phyloP scores from a whole-genome alignment of 2,113 vertebrate genomes.

The Notothenia coriiceps region DNA sequence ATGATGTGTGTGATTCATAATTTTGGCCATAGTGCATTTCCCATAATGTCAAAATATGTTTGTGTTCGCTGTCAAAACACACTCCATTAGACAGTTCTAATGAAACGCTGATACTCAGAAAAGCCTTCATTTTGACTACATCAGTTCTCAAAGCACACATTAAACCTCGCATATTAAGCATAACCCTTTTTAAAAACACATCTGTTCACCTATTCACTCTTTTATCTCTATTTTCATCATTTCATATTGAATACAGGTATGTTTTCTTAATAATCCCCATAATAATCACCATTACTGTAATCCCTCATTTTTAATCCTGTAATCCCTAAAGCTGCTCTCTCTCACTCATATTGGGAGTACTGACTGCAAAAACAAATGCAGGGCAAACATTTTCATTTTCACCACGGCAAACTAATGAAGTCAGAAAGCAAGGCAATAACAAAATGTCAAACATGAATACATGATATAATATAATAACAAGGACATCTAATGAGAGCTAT shows the following conservation, averaged over 20 bases:
- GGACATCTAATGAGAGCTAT: no score
- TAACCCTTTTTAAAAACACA: background rate
- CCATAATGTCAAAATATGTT: no score
- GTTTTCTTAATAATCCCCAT: slow-evolving; percentile 34
- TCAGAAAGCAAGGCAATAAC: slow-evolving; percentile 23
- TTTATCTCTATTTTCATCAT: slow-evolving; percentile 17
- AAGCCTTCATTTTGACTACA: no score
- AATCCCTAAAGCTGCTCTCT: slow-evolving; percentile 34
- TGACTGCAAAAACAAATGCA: slow-evolving; percentile 12
- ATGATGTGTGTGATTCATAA: no score
- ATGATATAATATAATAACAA: no score
- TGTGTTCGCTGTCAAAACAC: no score
- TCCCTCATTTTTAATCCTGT: slow-evolving; percentile 47
- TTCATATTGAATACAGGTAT: slow-evolving; percentile 19
- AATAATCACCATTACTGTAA: slow-evolving; percentile 50
- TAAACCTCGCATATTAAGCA: background rate
- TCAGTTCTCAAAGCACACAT: background rate
- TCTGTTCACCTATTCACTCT: slow-evolving; percentile 1
- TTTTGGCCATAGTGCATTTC: no score
- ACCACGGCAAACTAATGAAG: slow-evolving; percentile 23
- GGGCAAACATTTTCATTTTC: slow-evolving; percentile 45
- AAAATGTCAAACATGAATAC: slow-evolving; percentile 19
- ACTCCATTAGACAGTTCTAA: no score
- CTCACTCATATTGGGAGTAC: slow-evolving; percentile 8
- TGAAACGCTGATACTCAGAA: no score